phyloP scores from a whole-genome alignment of 2,888 invertebrate species.

The Dichetophora obliterata region DNA sequence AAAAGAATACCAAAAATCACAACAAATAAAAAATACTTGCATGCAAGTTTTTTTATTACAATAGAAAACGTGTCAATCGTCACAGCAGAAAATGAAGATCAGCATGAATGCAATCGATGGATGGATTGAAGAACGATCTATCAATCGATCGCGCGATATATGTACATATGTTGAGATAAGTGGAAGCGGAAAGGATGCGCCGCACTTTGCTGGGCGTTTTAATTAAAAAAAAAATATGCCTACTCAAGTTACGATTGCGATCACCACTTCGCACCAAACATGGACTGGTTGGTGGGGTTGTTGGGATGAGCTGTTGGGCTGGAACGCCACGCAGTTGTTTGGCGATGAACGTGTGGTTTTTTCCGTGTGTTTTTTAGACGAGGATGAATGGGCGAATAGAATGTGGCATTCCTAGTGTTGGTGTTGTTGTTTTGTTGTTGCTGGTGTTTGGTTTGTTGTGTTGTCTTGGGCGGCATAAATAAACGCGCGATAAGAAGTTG shows the following conservation, averaged over 20 bases:
- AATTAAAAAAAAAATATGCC: slow-evolving; percentile 54
- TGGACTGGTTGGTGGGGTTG: slow-evolving; percentile 4
- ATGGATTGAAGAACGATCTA: background rate
- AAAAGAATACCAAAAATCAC: background rate
- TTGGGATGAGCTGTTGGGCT: background rate
- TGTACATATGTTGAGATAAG: background rate
- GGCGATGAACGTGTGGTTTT: background rate
- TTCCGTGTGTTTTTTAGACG: background rate
- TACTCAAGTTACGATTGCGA: slow-evolving; percentile 54
- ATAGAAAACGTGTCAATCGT: slow-evolving; percentile 18
- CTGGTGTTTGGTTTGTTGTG: background rate
- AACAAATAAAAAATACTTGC: background rate
- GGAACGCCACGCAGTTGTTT: slow-evolving; percentile 25
- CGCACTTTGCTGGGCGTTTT: slow-evolving; percentile 46
- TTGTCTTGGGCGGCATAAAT: slow-evolving; percentile 21
- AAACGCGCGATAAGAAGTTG: slow-evolving; percentile 2
- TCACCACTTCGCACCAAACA: slow-evolving; percentile 42
- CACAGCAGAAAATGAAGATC: slow-evolving; percentile 12
- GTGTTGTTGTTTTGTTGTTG: too few species aligned
- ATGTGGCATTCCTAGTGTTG: background rate
- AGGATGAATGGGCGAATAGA: slow-evolving; percentile 17
- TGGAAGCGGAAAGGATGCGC: background rate
- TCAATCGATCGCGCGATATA: slow-evolving; percentile 11
- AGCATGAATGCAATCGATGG: slow-evolving; percentile 12
- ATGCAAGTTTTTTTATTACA: background rate